Evolutionary conservation across 2,113 vertebrate genomes (phyloP), one percentile per base, ranked within the genome.

Genomic region (Poeciliopsis retropinna): DNA sequence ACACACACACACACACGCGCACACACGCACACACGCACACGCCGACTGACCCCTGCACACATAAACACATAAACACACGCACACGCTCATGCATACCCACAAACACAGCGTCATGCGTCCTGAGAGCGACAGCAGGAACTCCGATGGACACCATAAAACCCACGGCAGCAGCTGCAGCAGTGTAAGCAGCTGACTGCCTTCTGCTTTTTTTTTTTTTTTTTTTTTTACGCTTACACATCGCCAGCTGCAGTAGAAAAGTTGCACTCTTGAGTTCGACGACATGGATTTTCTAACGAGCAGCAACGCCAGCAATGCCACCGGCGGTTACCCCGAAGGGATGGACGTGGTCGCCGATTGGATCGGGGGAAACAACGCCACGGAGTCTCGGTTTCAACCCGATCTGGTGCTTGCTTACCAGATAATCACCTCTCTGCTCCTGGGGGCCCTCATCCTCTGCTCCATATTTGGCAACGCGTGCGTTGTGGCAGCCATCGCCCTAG

Each of bases 381-480:
- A 74, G 30, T 84, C 88, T 37, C 66, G 87, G 62, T 74, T 85
- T 60, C 75, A 91, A 64, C 89, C 92, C 62, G 94, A 95, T 69
- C 88, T 96, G 91, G 91, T 93, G 80, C 94, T 98, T 82, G 93
- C 95, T 93, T 99, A 98, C 89, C 97, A 99, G 93, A 93, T 99
- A 37, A 77, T 97, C 91, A 98, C 97, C 67, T 97, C 97, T 14
- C 72, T 98, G 87, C 92, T 97, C 69, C 92, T 99, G 76, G 96
- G 94, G 65, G 94, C 95, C 0, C 95, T 99, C 60, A 98, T 99
- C 77, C 94, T 99, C 72, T 97, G 96, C 85, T 95, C 98, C 13
- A 95, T 97, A 79, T 95, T 97, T 79, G 98, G 98, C 76, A 99
- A 99, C 88, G 95, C 97, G 22, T 99, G 96, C 88, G 98, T 99